These are phyloP conservation scores for Isurus oxyrinchus DNA, from an alignment of 2,113 vertebrate genomes.

Conservation along the genomic window DNA sequence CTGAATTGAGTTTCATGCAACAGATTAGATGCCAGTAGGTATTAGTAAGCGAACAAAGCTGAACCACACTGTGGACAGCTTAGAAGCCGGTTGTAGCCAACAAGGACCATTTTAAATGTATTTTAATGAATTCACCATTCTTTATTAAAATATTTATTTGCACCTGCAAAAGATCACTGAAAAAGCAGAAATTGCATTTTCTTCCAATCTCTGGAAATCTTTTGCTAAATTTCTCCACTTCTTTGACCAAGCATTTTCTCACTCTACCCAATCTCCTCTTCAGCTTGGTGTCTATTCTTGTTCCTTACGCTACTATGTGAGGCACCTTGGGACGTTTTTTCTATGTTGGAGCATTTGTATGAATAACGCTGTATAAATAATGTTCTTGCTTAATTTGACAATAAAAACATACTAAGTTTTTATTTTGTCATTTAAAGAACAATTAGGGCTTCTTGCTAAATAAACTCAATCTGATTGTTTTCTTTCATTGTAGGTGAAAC, in stretches of 20 bases:
- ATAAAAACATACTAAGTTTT: neutral
- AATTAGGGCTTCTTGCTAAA: neutral
- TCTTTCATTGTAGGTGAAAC: constrained; percentile 60
- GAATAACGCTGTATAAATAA: neutral
- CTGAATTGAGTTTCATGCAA: neutral
- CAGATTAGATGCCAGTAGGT: neutral
- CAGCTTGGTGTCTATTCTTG: neutral
- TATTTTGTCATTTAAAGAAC: neutral
- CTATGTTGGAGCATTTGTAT: neutral
- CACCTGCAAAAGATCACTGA: neutral
- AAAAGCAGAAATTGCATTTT: neutral
- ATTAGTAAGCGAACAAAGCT: neutral
- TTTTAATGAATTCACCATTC: neutral
- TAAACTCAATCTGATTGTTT: neutral
- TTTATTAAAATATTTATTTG: neutral
- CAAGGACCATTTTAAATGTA: neutral
- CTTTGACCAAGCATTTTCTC: neutral
- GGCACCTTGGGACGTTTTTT: neutral
- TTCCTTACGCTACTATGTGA: neutral
- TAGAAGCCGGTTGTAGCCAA: neutral
- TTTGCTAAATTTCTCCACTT: neutral
- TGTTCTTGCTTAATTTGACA: neutral
- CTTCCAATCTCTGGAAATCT: neutral
- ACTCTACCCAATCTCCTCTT: neutral
- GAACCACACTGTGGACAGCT: neutral